A percentile compares a stretch with the other conserved stretches of the same genome.
Conservation (phyloP, 2,113 vertebrate genomes). For the Pseudolaguvia tuberculata region DNA sequence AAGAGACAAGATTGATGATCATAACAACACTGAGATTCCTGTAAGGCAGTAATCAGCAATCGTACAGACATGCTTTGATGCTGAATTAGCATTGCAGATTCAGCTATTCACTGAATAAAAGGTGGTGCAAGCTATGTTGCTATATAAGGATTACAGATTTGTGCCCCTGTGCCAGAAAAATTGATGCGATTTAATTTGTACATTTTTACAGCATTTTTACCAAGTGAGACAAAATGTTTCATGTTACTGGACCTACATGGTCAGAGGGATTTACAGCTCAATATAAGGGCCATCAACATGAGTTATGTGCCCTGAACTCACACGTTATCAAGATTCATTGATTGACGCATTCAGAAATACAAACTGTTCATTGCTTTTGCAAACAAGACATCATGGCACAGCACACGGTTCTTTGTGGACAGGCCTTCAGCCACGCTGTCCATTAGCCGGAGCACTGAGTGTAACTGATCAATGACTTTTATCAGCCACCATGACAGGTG, state of each 20-base stretch:
- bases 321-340: constrained; percentile 84
- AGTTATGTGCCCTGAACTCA: constrained; percentile 79
- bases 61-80: constrained; percentile 27
- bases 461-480: constrained; percentile 51
- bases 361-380: constrained; percentile 61
- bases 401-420: constrained; percentile 85
- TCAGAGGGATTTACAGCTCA: constrained; percentile 75
- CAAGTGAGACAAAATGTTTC: constrained; percentile 54
- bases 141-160: constrained; percentile 25
- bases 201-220: constrained; percentile 46
- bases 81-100: constrained; percentile 41
- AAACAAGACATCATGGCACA: constrained; percentile 76
- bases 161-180: constrained; percentile 10
- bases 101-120: constrained; percentile 19
- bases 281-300: constrained; percentile 77
- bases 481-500: constrained; percentile 47
- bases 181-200: constrained; percentile 2
- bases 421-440: constrained; percentile 63
- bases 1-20: constrained; percentile 45
- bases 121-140: constrained; percentile 12
- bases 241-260: constrained; percentile 56
- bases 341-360: constrained; percentile 71
- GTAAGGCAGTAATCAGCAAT: constrained; percentile 38
- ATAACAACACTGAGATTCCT: constrained; percentile 33
- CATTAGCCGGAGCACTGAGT: constrained; percentile 55